Evolutionary conservation across 2,797 vertebrate genomes (phyloP).

Genomic region (Tragopan temminckii): DNA sequence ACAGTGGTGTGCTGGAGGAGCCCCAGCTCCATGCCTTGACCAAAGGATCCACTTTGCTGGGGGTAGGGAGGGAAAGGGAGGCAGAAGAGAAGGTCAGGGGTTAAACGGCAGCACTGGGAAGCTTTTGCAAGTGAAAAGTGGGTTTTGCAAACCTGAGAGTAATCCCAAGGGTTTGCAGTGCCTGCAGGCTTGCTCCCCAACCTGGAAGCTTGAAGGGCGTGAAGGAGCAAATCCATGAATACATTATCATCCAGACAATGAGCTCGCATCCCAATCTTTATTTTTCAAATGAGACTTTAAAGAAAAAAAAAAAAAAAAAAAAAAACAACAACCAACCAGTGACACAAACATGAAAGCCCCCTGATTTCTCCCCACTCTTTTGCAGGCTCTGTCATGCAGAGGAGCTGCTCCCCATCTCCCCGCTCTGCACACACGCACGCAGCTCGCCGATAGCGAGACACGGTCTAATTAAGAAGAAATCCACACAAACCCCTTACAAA

Average conservation of each 20-base stretch:
- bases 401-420: not conserved
- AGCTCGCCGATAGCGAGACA: slow-evolving; percentile 16
- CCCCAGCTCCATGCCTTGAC: not conserved
- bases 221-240: slow-evolving; percentile 69
- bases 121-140: slow-evolving; percentile 48
- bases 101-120: slow-evolving; percentile 11
- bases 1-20: fast-evolving
- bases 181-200: not conserved
- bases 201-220: not conserved
- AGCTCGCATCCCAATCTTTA: not conserved
- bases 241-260: slow-evolving; percentile 43
- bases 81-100: slow-evolving; percentile 25
- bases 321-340: no score
- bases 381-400: slow-evolving; percentile 27
- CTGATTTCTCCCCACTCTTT: not conserved
- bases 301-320: not conserved
- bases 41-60: not conserved
- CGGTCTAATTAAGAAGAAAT: slow-evolving; percentile 72
- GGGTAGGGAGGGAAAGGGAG: not conserved
- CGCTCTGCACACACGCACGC: not conserved
- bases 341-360: not conserved
- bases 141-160: slow-evolving; percentile 33
- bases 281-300: not conserved
- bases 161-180: slow-evolving; percentile 21
- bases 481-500: slow-evolving; percentile 59